Percentiles rank a stretch among this genome's conserved stretches.
Conservation (phyloP, 2,888 invertebrate species). For the Conomelus anceps region DNA sequence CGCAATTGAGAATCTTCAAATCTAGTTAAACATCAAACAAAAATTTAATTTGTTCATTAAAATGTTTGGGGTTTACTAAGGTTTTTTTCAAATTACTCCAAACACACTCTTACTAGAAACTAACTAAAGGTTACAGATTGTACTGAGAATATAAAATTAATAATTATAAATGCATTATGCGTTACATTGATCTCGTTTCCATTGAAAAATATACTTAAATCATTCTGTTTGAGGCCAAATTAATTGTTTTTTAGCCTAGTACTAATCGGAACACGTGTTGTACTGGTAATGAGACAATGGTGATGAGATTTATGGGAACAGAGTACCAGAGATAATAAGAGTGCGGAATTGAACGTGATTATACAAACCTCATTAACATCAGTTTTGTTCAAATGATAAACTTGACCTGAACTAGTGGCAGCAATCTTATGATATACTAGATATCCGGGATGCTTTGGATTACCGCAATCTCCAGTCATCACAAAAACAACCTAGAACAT, state of each 20-base stretch:
- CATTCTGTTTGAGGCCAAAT: neutral
- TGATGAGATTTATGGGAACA: neutral
- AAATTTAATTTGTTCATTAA: no score
- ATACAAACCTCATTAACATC: constrained; percentile 58
- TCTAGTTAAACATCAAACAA: no score
- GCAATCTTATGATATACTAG: constrained; percentile 65
- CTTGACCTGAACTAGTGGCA: constrained; percentile 64
- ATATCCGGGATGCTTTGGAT: constrained; percentile 54
- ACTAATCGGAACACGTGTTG: neutral
- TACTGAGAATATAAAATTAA: neutral
- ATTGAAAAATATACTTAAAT: neutral
- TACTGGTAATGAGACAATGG: neutral
- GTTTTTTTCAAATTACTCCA: no score
- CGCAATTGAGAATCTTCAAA: no score
- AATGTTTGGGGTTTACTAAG: no score
- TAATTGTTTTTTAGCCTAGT: neutral
- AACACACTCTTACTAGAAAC: no score
- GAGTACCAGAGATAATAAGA: no score
- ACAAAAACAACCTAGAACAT: constrained; percentile 61
- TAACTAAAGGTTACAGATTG: no score
- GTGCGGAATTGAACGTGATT: neutral
- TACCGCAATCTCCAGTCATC: constrained; percentile 63
- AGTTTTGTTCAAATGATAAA: constrained; percentile 61
- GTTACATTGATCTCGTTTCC: no score
- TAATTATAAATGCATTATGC: no score